Evolutionary conservation across 1,140 invertebrate species (phyloP), one percentile per base, ranked within the genome.

Genomic region (Neodiprion pinetum): DNA sequence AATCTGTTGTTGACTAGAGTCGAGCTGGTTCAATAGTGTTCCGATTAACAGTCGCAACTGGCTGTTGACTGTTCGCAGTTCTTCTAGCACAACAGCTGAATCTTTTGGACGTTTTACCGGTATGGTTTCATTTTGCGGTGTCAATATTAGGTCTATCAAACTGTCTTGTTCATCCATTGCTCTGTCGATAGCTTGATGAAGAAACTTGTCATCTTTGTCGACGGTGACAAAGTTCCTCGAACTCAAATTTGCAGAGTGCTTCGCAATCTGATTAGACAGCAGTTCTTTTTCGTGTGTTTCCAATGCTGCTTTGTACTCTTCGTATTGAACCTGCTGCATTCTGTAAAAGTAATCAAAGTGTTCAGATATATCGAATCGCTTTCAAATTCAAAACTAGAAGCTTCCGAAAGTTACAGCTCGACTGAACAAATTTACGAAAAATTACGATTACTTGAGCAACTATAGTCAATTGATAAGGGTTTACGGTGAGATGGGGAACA

Each of bases 131-230:
- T 80, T 78, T 49, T 82, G 66, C 1, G 75, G 79, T 40, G 85
- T 87, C 78, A 72, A 49, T 71, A 66, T 88, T 72, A 86, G 76
- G 14, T 87, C 83, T 28, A 92, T 79, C n/a, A 93, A 83, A 74
- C 89, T 90, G 78, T 93, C 92, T 21, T 91, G 90, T 80, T 92
- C 91, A 78, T 92, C 90, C 74, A 93, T 91, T 40, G 89, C 90
- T 84, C 86, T 90, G 77, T 89, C 91, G 81, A 91, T 91, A 23
- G 88, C 89, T 69, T 90, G 81, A 77, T 90, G 88, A 61, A 92
- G 77, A 3, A 84, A 80, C 71, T 84, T 88, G 80, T 78, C 87
- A 75, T 80, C 84, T 76, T 84, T 91, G 72, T 89, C 87, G 0
- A 17, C 71, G 11, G 72, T 72, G 72, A 74, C 69, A n/a, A 12